phyloP scores from a whole-genome alignment of 1,140 invertebrate species.

The Ostrea denselamellosa region DNA sequence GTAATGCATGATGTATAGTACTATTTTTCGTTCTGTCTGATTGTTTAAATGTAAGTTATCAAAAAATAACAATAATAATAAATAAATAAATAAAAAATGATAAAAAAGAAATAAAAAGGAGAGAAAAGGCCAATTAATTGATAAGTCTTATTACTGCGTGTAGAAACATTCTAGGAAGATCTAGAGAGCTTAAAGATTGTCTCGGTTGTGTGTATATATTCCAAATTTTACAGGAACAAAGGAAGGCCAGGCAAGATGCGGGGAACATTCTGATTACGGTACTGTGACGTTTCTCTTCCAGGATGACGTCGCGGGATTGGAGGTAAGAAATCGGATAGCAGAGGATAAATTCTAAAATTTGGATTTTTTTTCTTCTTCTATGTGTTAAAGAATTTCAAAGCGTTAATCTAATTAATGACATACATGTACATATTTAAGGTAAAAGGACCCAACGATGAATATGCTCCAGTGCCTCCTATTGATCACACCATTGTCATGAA shows the following conservation, averaged over 20 bases:
- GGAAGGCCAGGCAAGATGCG: constrained; percentile 82
- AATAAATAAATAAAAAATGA: no score
- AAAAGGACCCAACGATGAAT: constrained; percentile 82
- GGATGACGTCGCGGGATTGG: constrained; percentile 36
- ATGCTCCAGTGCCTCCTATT: constrained; percentile 87
- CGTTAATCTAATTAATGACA: no score
- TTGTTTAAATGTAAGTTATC: neutral
- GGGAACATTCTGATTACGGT: constrained; percentile 86
- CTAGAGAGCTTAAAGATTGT: no score
- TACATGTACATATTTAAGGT: constrained; percentile 54
- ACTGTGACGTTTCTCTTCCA: constrained; percentile 87
- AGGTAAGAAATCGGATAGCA: neutral
- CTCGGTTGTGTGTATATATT: no score
- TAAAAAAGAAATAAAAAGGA: no score
- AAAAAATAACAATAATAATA: no score
- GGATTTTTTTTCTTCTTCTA: no score
- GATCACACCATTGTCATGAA: constrained; percentile 88
- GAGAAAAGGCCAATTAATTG: no score
- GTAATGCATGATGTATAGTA: neutral
- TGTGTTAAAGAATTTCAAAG: no score
- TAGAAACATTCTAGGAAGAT: neutral
- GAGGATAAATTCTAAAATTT: no score
- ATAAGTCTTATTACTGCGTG: no score
- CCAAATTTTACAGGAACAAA: constrained; percentile 64
- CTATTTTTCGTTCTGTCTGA: neutral